Percentiles rank a stretch among this genome's conserved stretches.
These are phyloP conservation scores for Drosophila ustulata DNA, from an alignment of 2,888 invertebrate species.

Conservation along the genomic window DNA sequence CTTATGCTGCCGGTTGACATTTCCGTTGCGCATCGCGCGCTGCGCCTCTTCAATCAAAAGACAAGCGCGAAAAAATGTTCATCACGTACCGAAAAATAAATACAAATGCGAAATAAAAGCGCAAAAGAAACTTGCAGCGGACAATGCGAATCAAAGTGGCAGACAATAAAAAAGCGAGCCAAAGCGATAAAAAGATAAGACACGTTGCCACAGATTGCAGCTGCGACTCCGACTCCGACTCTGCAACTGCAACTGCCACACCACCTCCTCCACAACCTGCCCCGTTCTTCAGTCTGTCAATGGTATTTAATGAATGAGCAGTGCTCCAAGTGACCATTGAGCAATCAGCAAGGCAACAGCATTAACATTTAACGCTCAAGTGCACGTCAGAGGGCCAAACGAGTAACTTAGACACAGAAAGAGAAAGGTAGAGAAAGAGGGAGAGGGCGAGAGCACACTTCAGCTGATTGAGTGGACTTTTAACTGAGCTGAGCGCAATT, in stretches of 20 bases:
- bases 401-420: conserved; percentile 6
- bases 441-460: conserved; percentile 31
- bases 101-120: conserved; percentile 14
- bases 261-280: neutral
- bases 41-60: conserved; percentile 74
- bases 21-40: conserved; percentile 59
- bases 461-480: conserved; percentile 71
- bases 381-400: conserved; percentile 23
- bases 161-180: conserved; percentile 73
- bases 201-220: conserved; percentile 72
- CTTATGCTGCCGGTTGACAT: conserved; percentile 76
- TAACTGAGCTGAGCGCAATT: conserved; percentile 36
- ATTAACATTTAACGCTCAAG: conserved; percentile 61
- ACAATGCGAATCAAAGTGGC: conserved; percentile 70
- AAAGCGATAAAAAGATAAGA: conserved; percentile 77
- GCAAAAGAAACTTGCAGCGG: conserved; percentile 36
- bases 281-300: conserved; percentile 36
- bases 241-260: neutral
- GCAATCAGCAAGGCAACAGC: conserved; percentile 61
- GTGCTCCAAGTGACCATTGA: conserved; percentile 66
- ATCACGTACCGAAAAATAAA: conserved; percentile 57
- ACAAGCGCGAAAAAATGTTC: conserved; percentile 64
- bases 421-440: neutral
- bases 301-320: conserved; percentile 67
- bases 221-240: conserved; percentile 9